These are phyloP conservation scores for Aleiodes alternator DNA, from an alignment of 2,888 invertebrate genomes.

Conservation along the genomic window DNA sequence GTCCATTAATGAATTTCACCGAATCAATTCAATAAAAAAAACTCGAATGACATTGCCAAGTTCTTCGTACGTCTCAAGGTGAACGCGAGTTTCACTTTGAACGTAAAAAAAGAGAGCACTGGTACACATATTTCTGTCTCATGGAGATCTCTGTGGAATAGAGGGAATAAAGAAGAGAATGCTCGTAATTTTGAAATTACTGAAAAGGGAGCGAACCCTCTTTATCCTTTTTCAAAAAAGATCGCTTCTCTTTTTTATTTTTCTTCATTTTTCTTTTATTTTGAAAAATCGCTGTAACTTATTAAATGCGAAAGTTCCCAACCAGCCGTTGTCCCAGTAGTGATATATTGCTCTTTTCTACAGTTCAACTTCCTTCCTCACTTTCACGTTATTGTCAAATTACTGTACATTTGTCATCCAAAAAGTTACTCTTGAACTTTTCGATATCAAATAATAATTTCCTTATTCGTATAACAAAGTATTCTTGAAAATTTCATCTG, in stretches of 20 bases:
- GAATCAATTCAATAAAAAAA: slow-evolving; percentile 14
- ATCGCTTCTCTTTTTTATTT: slow-evolving; percentile 37
- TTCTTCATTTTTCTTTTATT: too few relatives aligned
- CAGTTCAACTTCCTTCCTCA: slow-evolving; percentile 48
- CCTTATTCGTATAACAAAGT: neutral
- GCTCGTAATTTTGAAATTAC: neutral
- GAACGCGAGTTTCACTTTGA: slow-evolving; percentile 22
- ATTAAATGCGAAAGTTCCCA: slow-evolving; percentile 72
- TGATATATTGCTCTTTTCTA: slow-evolving; percentile 64
- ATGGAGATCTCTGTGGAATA: slow-evolving; percentile 13
- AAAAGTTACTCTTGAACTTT: slow-evolving; percentile 43
- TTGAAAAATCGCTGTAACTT: slow-evolving; percentile 72
- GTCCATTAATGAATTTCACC: slow-evolving; percentile 29
- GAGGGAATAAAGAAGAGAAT: slow-evolving; percentile 4
- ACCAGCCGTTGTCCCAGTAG: slow-evolving; percentile 51
- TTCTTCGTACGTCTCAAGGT: slow-evolving; percentile 12
- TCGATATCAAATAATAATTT: slow-evolving; percentile 31
- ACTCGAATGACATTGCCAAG: slow-evolving; percentile 12
- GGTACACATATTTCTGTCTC: slow-evolving; percentile 31
- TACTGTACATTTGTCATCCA: slow-evolving; percentile 58
- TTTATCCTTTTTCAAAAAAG: slow-evolving; percentile 31
- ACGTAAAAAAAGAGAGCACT: slow-evolving; percentile 27
- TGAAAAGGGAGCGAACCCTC: slow-evolving; percentile 17
- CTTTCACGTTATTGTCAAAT: slow-evolving; percentile 59
- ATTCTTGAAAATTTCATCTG: neutral